Evolutionary conservation across 1,140 invertebrate genomes (phyloP), one percentile per base, ranked within the genome.

Genomic region (Lucilia cuprina): DNA sequence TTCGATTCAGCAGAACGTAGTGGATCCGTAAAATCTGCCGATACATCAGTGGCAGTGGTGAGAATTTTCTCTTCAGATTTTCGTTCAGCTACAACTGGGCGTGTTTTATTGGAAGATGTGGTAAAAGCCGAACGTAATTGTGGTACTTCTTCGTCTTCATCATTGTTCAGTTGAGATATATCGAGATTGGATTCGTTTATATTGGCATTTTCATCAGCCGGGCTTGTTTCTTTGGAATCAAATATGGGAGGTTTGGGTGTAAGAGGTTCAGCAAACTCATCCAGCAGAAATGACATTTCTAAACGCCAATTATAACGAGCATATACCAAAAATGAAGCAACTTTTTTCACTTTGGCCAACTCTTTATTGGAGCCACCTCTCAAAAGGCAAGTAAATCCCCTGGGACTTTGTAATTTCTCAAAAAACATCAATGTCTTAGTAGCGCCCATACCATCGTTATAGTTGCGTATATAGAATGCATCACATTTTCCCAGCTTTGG

Each of bases 371-470:
- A 93, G 5, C 94, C 95, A 0, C 98, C 98, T 49, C 97, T 93
- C 0, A 99, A 89, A 9, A 99, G 89, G 47, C 99, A 95, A 0
- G 98, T 98, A 87, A 96, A 97, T 0, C 98, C 98, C 0, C 98
- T 92, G 86, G 96, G 94, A 89, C 93, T 93, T 0, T 95, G 94
- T 88, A 98, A 97, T 2, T 97, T 97, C 91, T 99, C 98, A 86
- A 99, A 96, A 86, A 97, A 96, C 96, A 99, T 97, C 2, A 99
- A 90, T 0, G 96, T 98, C 93, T 99, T 99, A 89, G 65, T 93
- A 89, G 91, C 35, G 14, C 86, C 85, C 91, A 89, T 91, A 8
- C 92, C 91, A 82, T 86, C 85, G 70, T 85, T 86, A 65, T 87
- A 93, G 83, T 94, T 95, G 85, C 95, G 93, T 5, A 98, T 93